Evolutionary conservation across 1,140 invertebrate species (phyloP).

Genomic region (Drosophila bocki): DNA sequence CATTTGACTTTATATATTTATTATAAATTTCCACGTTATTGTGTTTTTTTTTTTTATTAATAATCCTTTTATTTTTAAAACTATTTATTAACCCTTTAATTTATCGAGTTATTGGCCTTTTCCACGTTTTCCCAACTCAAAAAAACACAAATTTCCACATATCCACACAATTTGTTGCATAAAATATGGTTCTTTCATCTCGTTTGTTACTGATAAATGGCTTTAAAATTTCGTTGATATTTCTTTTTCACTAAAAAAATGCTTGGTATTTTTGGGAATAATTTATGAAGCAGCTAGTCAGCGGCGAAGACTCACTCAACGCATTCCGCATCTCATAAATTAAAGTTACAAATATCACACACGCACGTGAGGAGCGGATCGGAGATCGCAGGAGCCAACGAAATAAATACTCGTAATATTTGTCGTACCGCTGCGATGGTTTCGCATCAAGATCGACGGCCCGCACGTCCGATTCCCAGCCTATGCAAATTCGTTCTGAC

Average conservation of each 20-base stretch:
- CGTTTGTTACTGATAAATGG: conserved; percentile 64
- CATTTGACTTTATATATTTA: too few species aligned
- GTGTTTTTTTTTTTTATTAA: background rate
- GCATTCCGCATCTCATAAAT: conserved; percentile 72
- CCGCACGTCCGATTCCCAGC: conserved; percentile 60
- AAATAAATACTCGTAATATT: conserved; percentile 39
- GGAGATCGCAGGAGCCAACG: conserved; percentile 7
- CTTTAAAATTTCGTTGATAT: conserved; percentile 52
- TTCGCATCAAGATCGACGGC: conserved; percentile 48
- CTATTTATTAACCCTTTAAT: background rate
- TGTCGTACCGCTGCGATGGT: conserved; percentile 52
- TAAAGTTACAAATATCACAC: conserved; percentile 64
- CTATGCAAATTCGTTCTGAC: conserved; percentile 75
- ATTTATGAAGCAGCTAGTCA: conserved; percentile 63
- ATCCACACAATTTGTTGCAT: conserved; percentile 47
- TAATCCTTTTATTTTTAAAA: background rate
- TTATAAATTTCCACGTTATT: background rate
- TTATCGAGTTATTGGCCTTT: background rate
- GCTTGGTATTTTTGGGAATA: conserved; percentile 58
- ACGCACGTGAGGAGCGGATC: conserved; percentile 33
- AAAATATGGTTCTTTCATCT: conserved; percentile 48
- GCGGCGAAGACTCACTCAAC: conserved; percentile 49
- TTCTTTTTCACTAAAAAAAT: conserved; percentile 54
- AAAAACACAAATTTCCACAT: conserved; percentile 50
- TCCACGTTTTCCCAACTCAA: background rate